Conservation (phyloP, 1,140 invertebrate genomes). For the Drosophila setifemur region DNA sequence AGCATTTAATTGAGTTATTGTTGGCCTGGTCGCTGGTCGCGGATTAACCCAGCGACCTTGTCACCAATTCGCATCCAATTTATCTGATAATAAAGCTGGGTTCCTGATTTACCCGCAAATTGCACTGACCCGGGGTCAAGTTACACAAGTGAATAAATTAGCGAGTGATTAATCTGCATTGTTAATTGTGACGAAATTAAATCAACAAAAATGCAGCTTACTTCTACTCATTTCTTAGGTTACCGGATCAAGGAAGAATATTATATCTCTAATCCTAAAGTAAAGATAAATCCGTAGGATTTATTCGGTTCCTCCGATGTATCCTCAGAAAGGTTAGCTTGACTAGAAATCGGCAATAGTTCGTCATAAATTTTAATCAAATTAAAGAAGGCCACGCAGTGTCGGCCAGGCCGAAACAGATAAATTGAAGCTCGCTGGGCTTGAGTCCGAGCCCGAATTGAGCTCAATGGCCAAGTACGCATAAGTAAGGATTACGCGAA, state of each 20-base stretch:
- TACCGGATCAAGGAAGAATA: too few species aligned
- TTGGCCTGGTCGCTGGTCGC: slow-evolving; percentile 33
- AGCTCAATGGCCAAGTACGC: slow-evolving; percentile 43
- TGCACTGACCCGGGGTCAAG: neutral
- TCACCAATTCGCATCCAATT: slow-evolving; percentile 37
- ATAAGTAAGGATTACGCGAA: slow-evolving; percentile 75
- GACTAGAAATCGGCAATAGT: slow-evolving; percentile 14
- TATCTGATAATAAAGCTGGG: slow-evolving; percentile 6
- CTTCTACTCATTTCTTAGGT: too few species aligned
- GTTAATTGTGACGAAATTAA: too few species aligned
- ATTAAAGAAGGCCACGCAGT: slow-evolving; percentile 65
- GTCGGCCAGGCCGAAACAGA: slow-evolving; percentile 39
- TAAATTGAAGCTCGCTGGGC: slow-evolving; percentile 56
- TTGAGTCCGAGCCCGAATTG: neutral
- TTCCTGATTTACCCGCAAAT: neutral
- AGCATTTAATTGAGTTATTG: slow-evolving; percentile 76
- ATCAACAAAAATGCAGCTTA: too few species aligned
- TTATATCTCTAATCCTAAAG: too few species aligned
- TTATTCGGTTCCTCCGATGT: too few species aligned
- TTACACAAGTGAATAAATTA: too few species aligned
- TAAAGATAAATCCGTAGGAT: too few species aligned
- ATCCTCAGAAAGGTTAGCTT: too few species aligned
- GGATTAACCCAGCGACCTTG: slow-evolving; percentile 76
- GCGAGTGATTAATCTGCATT: too few species aligned
- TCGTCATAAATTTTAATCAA: slow-evolving; percentile 79